phyloP scores from a whole-genome alignment of 64 coral and sea anemone genomes.

The Montipora sp. region DNA sequence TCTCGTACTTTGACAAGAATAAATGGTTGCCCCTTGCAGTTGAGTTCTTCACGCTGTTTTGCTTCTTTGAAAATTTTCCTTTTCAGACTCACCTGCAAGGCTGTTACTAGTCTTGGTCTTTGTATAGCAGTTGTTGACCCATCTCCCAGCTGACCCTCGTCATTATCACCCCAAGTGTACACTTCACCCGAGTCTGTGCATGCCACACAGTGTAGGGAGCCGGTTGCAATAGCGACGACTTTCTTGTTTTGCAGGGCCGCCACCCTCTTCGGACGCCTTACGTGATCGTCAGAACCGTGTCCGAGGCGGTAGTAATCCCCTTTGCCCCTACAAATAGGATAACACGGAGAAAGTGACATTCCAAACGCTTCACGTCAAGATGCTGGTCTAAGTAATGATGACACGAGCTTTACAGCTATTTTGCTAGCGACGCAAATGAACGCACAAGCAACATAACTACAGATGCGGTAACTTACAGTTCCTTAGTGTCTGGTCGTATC shows the following conservation, averaged over 20 bases:
- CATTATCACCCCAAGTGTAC: conserved; percentile 99
- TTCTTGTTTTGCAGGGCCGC: conserved; percentile 90
- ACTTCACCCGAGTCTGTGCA: conserved; percentile 98
- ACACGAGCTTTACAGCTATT: too few relatives aligned
- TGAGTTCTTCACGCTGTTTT: too few relatives aligned
- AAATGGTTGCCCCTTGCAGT: too few relatives aligned
- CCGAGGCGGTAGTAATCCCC: conserved; percentile 98
- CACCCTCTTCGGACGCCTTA: conserved; percentile 91
- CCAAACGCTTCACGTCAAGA: too few relatives aligned
- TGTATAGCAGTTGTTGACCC: conserved; percentile 94
- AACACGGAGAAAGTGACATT: neutral
- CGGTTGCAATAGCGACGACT: conserved; percentile 91
- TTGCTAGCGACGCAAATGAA: too few relatives aligned
- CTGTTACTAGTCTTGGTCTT: conserved; percentile 90
- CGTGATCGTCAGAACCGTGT: conserved; percentile 96
- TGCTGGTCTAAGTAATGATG: too few relatives aligned
- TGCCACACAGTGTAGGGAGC: conserved; percentile 96
- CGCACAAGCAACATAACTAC: too few relatives aligned
- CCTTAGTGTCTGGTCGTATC: too few relatives aligned
- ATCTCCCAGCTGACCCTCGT: conserved; percentile 98
- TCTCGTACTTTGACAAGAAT: too few relatives aligned
- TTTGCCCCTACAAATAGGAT: conserved; percentile 77
- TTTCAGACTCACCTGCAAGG: conserved; percentile 74
- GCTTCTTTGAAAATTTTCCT: too few relatives aligned
- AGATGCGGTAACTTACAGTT: too few relatives aligned